Evolutionary conservation across 2,113 vertebrate genomes (phyloP).

Genomic region (Canis aureus): DNA sequence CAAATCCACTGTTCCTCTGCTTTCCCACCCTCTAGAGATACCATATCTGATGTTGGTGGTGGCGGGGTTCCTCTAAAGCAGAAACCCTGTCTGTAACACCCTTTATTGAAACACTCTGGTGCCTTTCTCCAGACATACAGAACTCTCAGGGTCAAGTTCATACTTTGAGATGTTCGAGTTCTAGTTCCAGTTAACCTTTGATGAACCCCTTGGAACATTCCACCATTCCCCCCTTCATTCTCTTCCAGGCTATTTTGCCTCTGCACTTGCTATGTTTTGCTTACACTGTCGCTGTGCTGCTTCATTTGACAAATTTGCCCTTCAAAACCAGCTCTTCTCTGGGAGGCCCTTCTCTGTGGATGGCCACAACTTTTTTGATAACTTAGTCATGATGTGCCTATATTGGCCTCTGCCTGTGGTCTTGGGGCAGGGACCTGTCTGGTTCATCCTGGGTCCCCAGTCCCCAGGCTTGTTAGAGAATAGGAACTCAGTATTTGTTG

Average conservation of each 20-base stretch:
- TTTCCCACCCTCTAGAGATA: neutral
- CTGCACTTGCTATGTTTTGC: neutral
- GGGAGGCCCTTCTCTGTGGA: neutral
- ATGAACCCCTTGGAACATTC: neutral
- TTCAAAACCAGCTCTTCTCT: neutral
- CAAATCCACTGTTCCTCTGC: neutral
- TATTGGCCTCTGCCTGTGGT: neutral
- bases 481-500: neutral
- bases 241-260: neutral
- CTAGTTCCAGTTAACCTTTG: neutral
- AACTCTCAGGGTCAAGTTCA: neutral
- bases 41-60: too few relatives aligned
- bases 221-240: fast-evolving
- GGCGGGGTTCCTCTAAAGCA: neutral
- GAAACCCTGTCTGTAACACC: neutral
- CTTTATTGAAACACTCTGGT: neutral
- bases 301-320: neutral
- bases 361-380: neutral
- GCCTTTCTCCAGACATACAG: neutral
- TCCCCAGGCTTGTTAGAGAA: neutral
- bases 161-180: neutral
- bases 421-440: neutral
- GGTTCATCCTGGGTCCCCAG: neutral
- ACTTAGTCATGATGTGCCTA: neutral
- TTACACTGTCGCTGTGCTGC: neutral